These are phyloP conservation scores for Crotophaga sulcirostris DNA, from an alignment of 2,113 vertebrate species.

Conservation along the genomic window DNA sequence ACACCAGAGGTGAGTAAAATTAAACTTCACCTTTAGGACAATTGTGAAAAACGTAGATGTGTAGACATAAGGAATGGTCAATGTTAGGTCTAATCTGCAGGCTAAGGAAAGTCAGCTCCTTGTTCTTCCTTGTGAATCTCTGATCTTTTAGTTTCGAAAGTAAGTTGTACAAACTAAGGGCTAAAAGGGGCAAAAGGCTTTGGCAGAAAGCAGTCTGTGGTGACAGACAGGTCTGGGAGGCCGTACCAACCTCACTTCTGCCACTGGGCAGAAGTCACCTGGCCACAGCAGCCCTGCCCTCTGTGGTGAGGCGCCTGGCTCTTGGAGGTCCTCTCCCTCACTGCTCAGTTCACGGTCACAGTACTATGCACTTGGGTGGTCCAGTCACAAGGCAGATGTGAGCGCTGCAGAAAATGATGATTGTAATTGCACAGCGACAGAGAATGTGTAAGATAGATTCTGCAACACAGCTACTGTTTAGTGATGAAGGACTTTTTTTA, in stretches of 20 bases:
- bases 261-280: neutral
- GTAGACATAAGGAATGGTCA: neutral
- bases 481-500: neutral
- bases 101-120: neutral
- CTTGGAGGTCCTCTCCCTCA: neutral
- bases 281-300: neutral
- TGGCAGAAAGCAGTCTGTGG: neutral
- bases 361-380: neutral
- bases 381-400: neutral
- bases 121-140: neutral
- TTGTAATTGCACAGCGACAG: neutral
- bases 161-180: accelerated
- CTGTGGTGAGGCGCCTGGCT: neutral
- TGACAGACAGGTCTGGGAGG: neutral
- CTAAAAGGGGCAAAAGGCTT: neutral
- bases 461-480: neutral
- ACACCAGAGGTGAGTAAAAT: neutral
- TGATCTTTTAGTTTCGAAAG: neutral
- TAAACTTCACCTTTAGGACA: neutral
- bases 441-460: neutral
- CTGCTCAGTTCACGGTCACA: neutral
- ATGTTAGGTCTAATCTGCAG: neutral
- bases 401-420: neutral
- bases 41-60: neutral
- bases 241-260: neutral